Conservation (phyloP, 2,888 invertebrate genomes). For the Neelides folsomi region DNA sequence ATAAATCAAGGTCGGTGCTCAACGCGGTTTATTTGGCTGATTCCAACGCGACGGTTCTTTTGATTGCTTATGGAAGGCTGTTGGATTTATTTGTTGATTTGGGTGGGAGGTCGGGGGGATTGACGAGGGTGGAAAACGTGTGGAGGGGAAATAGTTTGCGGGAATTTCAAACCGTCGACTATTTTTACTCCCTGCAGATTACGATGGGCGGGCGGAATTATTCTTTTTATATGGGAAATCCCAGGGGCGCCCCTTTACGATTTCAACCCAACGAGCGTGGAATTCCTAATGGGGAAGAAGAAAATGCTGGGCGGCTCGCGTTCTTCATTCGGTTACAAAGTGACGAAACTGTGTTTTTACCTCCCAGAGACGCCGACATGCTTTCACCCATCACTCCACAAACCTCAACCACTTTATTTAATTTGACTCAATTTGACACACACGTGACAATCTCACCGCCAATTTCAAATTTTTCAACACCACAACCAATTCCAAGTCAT, state of each 20-base stretch:
- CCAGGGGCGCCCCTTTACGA: constrained; percentile 17
- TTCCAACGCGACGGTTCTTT: constrained; percentile 20
- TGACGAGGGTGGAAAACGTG: constrained; percentile 24
- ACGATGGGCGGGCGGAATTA: constrained; percentile 8
- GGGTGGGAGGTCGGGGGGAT: constrained; percentile 10
- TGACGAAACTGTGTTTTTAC: constrained; percentile 18
- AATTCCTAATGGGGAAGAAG: no score
- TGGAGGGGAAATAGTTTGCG: constrained; percentile 29
- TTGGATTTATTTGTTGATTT: constrained; percentile 29
- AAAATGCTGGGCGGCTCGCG: neutral
- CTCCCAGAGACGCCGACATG: constrained; percentile 20
- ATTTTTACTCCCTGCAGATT: constrained; percentile 15
- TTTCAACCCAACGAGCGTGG: constrained; percentile 9
- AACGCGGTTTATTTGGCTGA: constrained; percentile 16
- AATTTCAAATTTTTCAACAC: no score
- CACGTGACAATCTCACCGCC: no score
- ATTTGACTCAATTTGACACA: no score
- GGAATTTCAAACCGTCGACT: constrained; percentile 20
- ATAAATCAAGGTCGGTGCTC: constrained; percentile 12
- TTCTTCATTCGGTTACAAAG: neutral
- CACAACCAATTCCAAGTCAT: no score
- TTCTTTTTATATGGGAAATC: constrained; percentile 27
- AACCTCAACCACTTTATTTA: no score
- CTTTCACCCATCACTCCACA: no score
- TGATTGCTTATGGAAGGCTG: constrained; percentile 28